Evolutionary conservation across 2,888 invertebrate species (phyloP).

Genomic region (Toxonevra muliebris): DNA sequence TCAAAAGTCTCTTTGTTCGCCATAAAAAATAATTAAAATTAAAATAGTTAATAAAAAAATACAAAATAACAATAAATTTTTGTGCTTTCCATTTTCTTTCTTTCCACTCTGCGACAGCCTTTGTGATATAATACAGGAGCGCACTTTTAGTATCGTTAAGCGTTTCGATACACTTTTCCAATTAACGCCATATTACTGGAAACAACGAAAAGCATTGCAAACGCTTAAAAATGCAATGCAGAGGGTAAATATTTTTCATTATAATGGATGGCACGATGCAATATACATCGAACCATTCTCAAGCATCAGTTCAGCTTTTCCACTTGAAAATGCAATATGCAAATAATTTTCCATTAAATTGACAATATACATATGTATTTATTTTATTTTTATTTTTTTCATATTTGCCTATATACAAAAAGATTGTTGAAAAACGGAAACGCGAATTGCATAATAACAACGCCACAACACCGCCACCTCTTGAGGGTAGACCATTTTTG

Average conservation of each 20-base stretch:
- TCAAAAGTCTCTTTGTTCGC: too few species aligned
- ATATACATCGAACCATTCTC: neutral
- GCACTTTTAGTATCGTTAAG: conserved; percentile 54
- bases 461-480: conserved; percentile 31
- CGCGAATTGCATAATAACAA: conserved; percentile 33
- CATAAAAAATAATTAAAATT: too few species aligned
- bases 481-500: conserved; percentile 45
- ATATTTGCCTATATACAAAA: conserved; percentile 29
- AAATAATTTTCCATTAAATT: neutral
- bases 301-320: neutral
- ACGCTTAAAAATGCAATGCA: conserved; percentile 47
- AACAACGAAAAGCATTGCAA: conserved; percentile 58
- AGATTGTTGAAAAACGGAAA: conserved; percentile 48
- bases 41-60: too few species aligned
- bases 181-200: conserved; percentile 50
- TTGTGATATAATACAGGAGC: conserved; percentile 52
- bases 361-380: neutral
- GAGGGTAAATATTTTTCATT: conserved; percentile 38
- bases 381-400: conserved; percentile 17
- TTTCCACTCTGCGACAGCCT: conserved; percentile 40
- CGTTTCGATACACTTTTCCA: conserved; percentile 54
- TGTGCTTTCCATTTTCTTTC: too few species aligned
- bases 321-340: neutral
- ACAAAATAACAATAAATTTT: too few species aligned
- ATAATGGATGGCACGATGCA: too few species aligned